Percentiles rank a stretch among this genome's conserved stretches.
phyloP scores from a whole-genome alignment of 2,797 vertebrate genomes.

The Hippocampus kuda region DNA sequence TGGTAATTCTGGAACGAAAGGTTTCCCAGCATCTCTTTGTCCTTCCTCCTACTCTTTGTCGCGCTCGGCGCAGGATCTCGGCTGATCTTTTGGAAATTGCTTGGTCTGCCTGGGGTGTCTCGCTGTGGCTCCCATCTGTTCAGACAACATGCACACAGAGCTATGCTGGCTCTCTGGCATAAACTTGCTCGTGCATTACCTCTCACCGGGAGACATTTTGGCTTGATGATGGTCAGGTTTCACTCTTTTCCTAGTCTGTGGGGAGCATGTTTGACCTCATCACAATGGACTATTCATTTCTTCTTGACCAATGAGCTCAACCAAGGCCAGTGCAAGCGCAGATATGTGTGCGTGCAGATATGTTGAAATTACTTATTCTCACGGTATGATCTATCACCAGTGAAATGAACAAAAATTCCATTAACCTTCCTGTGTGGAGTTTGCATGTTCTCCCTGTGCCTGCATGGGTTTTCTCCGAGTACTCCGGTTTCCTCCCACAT shows the following conservation, averaged over 20 bases:
- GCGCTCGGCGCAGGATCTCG: slow-evolving; percentile 31
- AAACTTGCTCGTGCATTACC: slow-evolving; percentile 35
- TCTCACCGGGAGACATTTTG: slow-evolving; percentile 33
- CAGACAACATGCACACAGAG: slow-evolving; percentile 41
- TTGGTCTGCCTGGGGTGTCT: slow-evolving; percentile 49
- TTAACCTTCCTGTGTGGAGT: too few relatives aligned
- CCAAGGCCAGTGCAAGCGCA: slow-evolving; percentile 6
- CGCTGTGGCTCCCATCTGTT: slow-evolving; percentile 57
- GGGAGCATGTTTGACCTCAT: slow-evolving; percentile 38
- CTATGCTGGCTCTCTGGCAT: slow-evolving; percentile 32
- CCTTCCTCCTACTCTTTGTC: slow-evolving; percentile 38
- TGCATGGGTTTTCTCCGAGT: too few relatives aligned
- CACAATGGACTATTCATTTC: slow-evolving; percentile 35
- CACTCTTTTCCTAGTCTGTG: slow-evolving; percentile 16
- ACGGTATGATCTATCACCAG: too few relatives aligned
- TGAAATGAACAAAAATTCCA: too few relatives aligned
- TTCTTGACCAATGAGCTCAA: slow-evolving; percentile 17
- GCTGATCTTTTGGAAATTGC: slow-evolving; percentile 56
- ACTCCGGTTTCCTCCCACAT: too few relatives aligned
- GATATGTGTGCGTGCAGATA: not conserved
- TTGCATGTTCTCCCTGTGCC: too few relatives aligned
- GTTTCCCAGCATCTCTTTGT: slow-evolving; percentile 19
- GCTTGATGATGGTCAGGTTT: slow-evolving; percentile 32
- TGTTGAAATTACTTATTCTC: too few relatives aligned
- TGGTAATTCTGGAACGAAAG: slow-evolving; percentile 47